Evolutionary conservation across 1,140 invertebrate species (phyloP).

Genomic region (Neodiprion virginianus): DNA sequence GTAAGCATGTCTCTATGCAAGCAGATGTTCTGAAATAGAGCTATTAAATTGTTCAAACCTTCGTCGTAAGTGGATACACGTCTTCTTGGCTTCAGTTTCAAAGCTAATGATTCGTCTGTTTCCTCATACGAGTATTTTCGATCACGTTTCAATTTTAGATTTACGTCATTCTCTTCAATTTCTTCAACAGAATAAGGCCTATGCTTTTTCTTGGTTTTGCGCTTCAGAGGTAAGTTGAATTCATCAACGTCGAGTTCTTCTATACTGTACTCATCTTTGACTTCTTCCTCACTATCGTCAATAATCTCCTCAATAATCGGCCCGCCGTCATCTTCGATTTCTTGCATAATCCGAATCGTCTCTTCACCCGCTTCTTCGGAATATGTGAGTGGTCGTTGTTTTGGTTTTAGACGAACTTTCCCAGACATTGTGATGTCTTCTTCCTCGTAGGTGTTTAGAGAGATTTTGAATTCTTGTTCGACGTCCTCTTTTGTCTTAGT

Average conservation of each 20-base stretch:
- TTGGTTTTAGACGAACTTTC: constrained; percentile 79
- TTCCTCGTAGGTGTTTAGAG: constrained; percentile 82
- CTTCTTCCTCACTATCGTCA: constrained; percentile 67
- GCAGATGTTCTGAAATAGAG: not conserved
- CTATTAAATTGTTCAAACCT: constrained; percentile 61
- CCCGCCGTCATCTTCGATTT: constrained; percentile 70
- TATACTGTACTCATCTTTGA: constrained; percentile 65
- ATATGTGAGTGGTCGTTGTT: constrained; percentile 71
- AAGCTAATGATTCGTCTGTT: constrained; percentile 67
- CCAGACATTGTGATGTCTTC: constrained; percentile 86
- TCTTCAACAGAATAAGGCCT: constrained; percentile 53
- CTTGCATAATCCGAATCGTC: constrained; percentile 74
- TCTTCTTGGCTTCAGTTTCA: constrained; percentile 59
- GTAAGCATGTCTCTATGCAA: constrained; percentile 20
- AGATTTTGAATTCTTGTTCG: constrained; percentile 86
- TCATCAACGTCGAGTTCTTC: constrained; percentile 66
- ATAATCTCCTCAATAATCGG: constrained; percentile 75
- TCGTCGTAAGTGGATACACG: constrained; percentile 66
- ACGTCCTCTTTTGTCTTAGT: constrained; percentile 82
- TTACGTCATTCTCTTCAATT: constrained; percentile 58
- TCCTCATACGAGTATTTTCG: constrained; percentile 55
- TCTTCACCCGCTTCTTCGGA: constrained; percentile 76
- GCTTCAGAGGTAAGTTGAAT: constrained; percentile 56
- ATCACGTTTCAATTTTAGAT: constrained; percentile 65
- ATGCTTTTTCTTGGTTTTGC: constrained; percentile 51